Conservation (phyloP, 64 coral and sea anemone species). For the Actinia tenebrosa region DNA sequence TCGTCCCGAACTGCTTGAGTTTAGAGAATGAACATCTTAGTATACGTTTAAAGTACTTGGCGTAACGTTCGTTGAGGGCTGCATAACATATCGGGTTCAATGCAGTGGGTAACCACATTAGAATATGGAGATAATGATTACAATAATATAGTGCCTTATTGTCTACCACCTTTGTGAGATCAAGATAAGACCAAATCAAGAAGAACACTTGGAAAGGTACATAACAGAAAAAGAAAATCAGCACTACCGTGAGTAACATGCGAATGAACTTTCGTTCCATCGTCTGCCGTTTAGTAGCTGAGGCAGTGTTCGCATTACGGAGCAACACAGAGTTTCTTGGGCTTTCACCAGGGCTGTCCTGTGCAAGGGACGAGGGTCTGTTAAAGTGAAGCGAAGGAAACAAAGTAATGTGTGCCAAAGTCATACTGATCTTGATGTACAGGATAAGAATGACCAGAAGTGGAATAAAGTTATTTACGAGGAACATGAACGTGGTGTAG, state of each 20-base stretch:
- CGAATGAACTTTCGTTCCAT: constrained; percentile 75
- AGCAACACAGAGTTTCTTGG: constrained; percentile 19
- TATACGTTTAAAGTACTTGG: constrained; percentile 41
- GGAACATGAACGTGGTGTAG: constrained; percentile 65
- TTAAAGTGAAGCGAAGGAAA: constrained; percentile 19
- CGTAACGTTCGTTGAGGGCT: constrained; percentile 73
- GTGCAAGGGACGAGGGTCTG: constrained; percentile 11
- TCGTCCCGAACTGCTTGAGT: constrained; percentile 1
- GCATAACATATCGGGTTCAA: constrained; percentile 79
- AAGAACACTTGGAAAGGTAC: constrained; percentile 72
- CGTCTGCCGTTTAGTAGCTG: constrained; percentile 37
- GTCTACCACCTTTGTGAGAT: not conserved
- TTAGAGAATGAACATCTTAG: constrained; percentile 32
- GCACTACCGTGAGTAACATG: constrained; percentile 61
- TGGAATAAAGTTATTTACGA: constrained; percentile 55
- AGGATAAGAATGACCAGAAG: constrained; percentile 50
- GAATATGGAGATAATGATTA: constrained; percentile 48
- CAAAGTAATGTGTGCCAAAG: constrained; percentile 49
- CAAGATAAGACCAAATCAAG: constrained; percentile 43
- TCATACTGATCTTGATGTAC: constrained; percentile 64
- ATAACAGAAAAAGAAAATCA: constrained; percentile 79
- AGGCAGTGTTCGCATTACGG: constrained; percentile 49
- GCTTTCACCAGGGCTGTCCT: not conserved
- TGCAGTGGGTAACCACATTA: constrained; percentile 79
- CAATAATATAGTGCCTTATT: constrained; percentile 12